phyloP scores from a whole-genome alignment of 2,888 invertebrate genomes.

The Pseudococcus longispinus region DNA sequence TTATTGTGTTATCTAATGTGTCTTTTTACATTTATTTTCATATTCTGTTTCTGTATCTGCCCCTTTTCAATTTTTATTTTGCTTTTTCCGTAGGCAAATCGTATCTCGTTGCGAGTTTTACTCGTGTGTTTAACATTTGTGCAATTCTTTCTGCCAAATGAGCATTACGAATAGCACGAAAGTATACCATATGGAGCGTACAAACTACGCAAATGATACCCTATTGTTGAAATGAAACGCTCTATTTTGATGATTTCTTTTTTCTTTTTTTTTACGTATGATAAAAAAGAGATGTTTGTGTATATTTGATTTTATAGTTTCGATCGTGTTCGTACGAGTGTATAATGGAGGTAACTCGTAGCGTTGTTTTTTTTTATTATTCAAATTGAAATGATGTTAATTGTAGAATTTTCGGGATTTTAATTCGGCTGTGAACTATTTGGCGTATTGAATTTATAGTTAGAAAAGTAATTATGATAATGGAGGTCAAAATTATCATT shows the following conservation, averaged over 20 bases:
- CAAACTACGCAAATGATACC: background rate
- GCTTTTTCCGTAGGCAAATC: background rate
- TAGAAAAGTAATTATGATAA: too few relatives aligned
- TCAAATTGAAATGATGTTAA: background rate
- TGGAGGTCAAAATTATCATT: too few relatives aligned
- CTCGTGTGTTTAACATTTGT: background rate
- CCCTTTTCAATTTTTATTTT: background rate
- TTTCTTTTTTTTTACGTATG: background rate
- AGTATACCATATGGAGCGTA: background rate
- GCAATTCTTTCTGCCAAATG: background rate
- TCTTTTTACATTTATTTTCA: background rate
- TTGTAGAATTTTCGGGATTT: background rate
- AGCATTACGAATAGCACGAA: background rate
- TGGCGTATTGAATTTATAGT: background rate
- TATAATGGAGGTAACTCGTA: background rate
- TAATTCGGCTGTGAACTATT: background rate
- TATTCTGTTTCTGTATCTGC: too few relatives aligned
- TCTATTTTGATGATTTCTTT: background rate
- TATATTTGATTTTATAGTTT: background rate
- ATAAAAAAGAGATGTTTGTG: background rate
- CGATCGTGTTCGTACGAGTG: background rate
- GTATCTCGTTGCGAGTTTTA: background rate
- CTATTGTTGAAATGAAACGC: background rate
- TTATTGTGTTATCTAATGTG: background rate
- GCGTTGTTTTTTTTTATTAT: background rate